Evolutionary conservation across 1,140 invertebrate genomes (phyloP).

Genomic region (Solen grandis): DNA sequence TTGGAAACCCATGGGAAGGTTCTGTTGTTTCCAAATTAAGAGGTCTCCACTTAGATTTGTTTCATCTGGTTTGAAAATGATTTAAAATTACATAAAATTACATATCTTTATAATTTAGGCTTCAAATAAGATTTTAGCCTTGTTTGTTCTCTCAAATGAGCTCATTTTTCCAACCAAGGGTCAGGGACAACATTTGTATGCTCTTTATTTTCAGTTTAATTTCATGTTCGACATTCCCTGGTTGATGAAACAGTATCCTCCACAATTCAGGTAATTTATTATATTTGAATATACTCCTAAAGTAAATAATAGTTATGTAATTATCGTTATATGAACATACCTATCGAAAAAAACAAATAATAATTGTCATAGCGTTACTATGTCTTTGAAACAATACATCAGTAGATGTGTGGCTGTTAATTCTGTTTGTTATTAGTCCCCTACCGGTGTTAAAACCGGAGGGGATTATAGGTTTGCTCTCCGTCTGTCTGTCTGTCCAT

Average conservation of each 20-base stretch:
- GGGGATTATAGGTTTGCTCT: too few species aligned
- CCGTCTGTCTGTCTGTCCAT: too few species aligned
- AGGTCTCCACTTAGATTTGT: background rate
- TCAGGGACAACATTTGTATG: background rate
- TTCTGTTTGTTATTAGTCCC: background rate
- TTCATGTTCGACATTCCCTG: constrained; percentile 95
- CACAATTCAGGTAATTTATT: constrained; percentile 71
- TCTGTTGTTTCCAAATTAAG: background rate
- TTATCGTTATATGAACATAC: background rate
- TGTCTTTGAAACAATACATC: background rate
- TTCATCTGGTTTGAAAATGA: background rate
- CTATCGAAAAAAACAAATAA: background rate
- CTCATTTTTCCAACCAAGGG: background rate
- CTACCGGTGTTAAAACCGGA: too few species aligned
- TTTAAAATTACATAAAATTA: background rate
- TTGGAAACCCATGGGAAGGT: too few species aligned
- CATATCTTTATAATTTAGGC: background rate
- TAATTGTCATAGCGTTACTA: background rate
- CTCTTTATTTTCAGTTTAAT: constrained; percentile 87
- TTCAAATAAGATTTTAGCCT: background rate
- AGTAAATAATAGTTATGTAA: background rate
- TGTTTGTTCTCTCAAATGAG: background rate
- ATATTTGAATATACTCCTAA: background rate
- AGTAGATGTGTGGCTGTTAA: background rate
- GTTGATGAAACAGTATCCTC: constrained; percentile 89